phyloP scores from a whole-genome alignment of 2,888 invertebrate species.

The Chrysodeixis includens region DNA sequence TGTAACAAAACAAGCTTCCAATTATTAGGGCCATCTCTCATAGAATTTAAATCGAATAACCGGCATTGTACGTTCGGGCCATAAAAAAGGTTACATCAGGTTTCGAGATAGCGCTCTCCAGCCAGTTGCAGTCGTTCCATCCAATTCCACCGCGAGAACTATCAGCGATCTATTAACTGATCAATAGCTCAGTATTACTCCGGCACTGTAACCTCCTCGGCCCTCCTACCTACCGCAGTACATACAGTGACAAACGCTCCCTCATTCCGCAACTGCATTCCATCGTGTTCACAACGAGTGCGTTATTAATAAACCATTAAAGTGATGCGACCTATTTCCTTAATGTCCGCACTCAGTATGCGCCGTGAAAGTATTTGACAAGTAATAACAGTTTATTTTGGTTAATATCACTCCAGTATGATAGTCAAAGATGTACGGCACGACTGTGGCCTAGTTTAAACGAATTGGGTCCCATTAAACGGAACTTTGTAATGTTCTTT shows the following conservation, averaged over 20 bases:
- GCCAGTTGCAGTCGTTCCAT: too few relatives aligned
- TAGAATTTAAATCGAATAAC: too few relatives aligned
- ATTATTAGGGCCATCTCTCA: too few relatives aligned
- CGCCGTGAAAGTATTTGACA: constrained; percentile 42
- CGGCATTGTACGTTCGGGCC: too few relatives aligned
- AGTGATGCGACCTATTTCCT: constrained; percentile 56
- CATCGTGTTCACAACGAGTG: constrained; percentile 40
- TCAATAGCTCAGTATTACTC: neutral
- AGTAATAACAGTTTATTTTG: constrained; percentile 29
- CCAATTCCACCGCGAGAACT: neutral
- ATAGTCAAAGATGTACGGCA: constrained; percentile 5
- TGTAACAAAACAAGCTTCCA: too few relatives aligned
- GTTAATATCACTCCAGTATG: constrained; percentile 31
- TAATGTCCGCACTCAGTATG: constrained; percentile 35
- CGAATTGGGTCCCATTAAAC: constrained; percentile 18
- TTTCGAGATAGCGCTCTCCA: too few relatives aligned
- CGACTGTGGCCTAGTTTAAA: constrained; percentile 33
- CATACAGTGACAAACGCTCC: constrained; percentile 32
- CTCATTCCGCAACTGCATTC: constrained; percentile 47
- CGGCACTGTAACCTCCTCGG: neutral
- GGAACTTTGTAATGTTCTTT: constrained; percentile 20
- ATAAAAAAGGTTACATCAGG: too few relatives aligned
- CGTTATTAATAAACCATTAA: constrained; percentile 61
- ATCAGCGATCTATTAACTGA: neutral
- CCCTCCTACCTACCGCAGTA: constrained; percentile 1